phyloP scores from a whole-genome alignment of 2,888 invertebrate species.

The Masnerella sp. region DNA sequence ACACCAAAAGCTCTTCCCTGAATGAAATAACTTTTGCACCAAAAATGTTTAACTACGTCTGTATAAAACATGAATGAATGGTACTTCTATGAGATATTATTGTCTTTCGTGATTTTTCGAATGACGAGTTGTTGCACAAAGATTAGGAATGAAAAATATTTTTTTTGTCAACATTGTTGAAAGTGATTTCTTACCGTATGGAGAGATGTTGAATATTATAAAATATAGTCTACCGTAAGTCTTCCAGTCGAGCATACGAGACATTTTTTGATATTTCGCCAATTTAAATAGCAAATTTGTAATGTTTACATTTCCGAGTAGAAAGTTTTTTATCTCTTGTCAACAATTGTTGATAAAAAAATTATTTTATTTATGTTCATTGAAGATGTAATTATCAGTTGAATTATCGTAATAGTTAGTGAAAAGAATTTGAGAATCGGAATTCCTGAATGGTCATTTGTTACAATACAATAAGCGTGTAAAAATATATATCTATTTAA shows the following conservation, averaged over 20 bases:
- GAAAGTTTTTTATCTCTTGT: slow-evolving; percentile 13
- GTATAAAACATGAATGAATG: slow-evolving; percentile 50
- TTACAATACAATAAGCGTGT: no score
- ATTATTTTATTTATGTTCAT: slow-evolving; percentile 15
- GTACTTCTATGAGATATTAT: slow-evolving; percentile 34
- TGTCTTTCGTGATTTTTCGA: slow-evolving; percentile 33
- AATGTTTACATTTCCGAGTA: background rate
- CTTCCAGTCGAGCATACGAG: slow-evolving; percentile 27
- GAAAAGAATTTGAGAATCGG: no score
- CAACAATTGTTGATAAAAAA: slow-evolving; percentile 29
- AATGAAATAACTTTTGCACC: slow-evolving; percentile 63
- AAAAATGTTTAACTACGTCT: slow-evolving; percentile 53
- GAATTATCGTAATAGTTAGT: no score
- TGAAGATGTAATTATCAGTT: background rate
- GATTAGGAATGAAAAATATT: slow-evolving; percentile 8
- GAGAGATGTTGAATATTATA: background rate
- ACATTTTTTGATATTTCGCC: slow-evolving; percentile 11
- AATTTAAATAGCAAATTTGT: slow-evolving; percentile 9
- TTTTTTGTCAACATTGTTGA: slow-evolving; percentile 29
- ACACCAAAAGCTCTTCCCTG: slow-evolving; percentile 62
- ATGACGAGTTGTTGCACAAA: slow-evolving; percentile 44
- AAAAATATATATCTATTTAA: no score
- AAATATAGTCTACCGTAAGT: slow-evolving; percentile 24
- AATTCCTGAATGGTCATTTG: no score
- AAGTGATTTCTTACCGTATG: slow-evolving; percentile 12